Base-by-base conservation (phyloP, 2,113 vertebrate species). In the Otus sunia region DNA sequence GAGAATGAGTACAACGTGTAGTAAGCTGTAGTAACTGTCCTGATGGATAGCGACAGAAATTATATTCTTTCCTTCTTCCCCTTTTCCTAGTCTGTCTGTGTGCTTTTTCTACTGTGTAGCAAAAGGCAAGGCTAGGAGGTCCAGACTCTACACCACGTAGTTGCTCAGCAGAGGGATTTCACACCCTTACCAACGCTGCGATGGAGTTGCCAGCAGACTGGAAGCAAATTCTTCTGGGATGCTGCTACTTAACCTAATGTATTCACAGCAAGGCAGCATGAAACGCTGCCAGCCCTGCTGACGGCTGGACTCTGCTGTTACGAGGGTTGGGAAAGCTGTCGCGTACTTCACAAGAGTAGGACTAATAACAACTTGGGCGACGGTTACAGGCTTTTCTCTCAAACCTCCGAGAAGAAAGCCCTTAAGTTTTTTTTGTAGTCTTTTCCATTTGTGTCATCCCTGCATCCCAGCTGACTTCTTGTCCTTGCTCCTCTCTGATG, bases 161-260 rank as follows among this genome's bases (percentile, higher is more conserved):
- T 9, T 56, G 16, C 11, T 94, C 59, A 82, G 71, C 37, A 30
- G 59, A 73, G 77, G 94, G 86, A 93, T 96, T 95, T 94, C 92
- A 50, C 81, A 73, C 73, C 14, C 60, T 81, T n/a, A 78, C 73
- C 58, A 63, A 14, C 3, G 4, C 19, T 25, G 10, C 0, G 0
- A 25, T 74, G 45, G 49, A 72, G 62, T 17, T 93, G 88, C 87
- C 96, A 83, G 74, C 92, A 75, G 85, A 49, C 56, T 88, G 81
- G 73, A 95, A 90, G 77, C 49, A 66, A 81, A 91, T 88, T 37
- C 71, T 73, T 60, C 81, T 66, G 90, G 88, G 92, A 76, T 85
- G 62, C 49, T 85, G 52, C 92, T 95, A 49, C 62, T 95, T 94
- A 82, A 79, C 81, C 87, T 69, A 23, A 55, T 3, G 1, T 32